These are phyloP conservation scores for Clistopyga incitator DNA, from an alignment of 2,888 invertebrate genomes.

Conservation along the genomic window DNA sequence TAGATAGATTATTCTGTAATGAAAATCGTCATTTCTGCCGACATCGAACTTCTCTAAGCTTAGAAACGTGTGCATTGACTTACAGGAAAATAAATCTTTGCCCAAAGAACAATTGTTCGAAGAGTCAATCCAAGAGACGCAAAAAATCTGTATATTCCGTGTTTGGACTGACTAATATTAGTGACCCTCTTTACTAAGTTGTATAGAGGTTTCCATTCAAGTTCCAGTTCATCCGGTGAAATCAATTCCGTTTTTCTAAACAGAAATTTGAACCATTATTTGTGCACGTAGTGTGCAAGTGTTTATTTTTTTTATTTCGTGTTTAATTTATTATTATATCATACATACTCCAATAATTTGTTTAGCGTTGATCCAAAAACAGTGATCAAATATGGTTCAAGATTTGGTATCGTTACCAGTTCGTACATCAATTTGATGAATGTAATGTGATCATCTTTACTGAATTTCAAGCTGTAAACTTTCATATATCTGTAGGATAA, in stretches of 20 bases:
- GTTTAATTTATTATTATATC: too few species aligned
- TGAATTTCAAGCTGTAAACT: constrained; percentile 94
- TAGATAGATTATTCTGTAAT: neutral
- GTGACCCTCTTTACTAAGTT: constrained; percentile 85
- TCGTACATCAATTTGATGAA: constrained; percentile 93
- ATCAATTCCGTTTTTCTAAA: constrained; percentile 91
- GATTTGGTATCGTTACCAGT: constrained; percentile 90
- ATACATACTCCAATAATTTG: constrained; percentile 91
- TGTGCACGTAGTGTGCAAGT: neutral
- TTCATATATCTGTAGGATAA: constrained; percentile 90
- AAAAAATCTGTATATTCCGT: constrained; percentile 86
- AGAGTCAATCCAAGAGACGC: constrained; percentile 73
- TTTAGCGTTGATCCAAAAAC: constrained; percentile 89
- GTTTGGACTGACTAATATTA: constrained; percentile 85
- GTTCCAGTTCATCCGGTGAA: constrained; percentile 90
- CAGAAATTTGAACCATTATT: constrained; percentile 53
- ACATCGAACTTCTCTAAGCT: too few species aligned
- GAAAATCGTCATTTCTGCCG: neutral
- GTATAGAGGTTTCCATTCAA: constrained; percentile 95
- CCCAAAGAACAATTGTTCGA: constrained; percentile 73
- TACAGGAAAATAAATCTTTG: constrained; percentile 84
- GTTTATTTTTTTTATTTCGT: too few species aligned
- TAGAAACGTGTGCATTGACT: constrained; percentile 75
- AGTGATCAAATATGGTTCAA: constrained; percentile 91
- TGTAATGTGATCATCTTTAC: constrained; percentile 94